Percentiles rank a stretch among this genome's conserved stretches.
phyloP scores from a whole-genome alignment of 2,888 invertebrate species.

The Hylaea fasciaria region DNA sequence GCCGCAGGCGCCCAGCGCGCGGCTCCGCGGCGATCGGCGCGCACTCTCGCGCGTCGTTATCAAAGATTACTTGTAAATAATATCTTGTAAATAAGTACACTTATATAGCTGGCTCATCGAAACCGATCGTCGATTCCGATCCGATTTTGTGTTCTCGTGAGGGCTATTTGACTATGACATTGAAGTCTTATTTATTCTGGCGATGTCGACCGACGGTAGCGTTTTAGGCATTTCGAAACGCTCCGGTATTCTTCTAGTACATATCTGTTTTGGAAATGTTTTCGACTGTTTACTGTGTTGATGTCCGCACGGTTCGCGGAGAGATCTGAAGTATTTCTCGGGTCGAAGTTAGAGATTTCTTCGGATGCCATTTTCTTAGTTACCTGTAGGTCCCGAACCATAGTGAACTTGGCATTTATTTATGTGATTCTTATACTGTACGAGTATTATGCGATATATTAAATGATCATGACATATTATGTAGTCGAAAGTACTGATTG shows the following conservation, averaged over 20 bases:
- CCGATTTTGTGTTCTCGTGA: slow-evolving; percentile 41
- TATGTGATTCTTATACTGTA: slow-evolving; percentile 80
- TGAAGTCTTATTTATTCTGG: slow-evolving; percentile 44
- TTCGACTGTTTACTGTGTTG: slow-evolving; percentile 54
- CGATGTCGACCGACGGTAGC: slow-evolving; percentile 39
- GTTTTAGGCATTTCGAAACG: slow-evolving; percentile 41
- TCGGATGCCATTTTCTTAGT: slow-evolving; percentile 83
- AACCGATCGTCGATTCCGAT: slow-evolving; percentile 50
- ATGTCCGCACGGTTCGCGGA: slow-evolving; percentile 34
- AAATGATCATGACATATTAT: slow-evolving; percentile 78
- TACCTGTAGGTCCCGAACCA: slow-evolving; percentile 81
- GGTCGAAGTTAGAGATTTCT: slow-evolving; percentile 59
- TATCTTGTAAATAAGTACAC: slow-evolving; percentile 75
- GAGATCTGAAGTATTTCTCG: slow-evolving; percentile 58
- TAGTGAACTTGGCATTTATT: slow-evolving; percentile 83
- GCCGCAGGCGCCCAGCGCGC: slow-evolving; percentile 63
- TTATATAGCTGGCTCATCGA: slow-evolving; percentile 62
- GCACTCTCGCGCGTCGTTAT: slow-evolving; percentile 62
- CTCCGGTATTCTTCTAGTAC: slow-evolving; percentile 71
- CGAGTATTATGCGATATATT: slow-evolving; percentile 77
- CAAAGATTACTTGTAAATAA: slow-evolving; percentile 72
- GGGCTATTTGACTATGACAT: slow-evolving; percentile 46
- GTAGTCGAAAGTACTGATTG: slow-evolving; percentile 73
- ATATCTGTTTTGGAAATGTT: slow-evolving; percentile 69
- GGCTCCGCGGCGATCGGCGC: slow-evolving; percentile 66